Evolutionary conservation across 2,797 vertebrate species (phyloP), one percentile per base, ranked within the genome.

Genomic region (Myotis findleyi): DNA sequence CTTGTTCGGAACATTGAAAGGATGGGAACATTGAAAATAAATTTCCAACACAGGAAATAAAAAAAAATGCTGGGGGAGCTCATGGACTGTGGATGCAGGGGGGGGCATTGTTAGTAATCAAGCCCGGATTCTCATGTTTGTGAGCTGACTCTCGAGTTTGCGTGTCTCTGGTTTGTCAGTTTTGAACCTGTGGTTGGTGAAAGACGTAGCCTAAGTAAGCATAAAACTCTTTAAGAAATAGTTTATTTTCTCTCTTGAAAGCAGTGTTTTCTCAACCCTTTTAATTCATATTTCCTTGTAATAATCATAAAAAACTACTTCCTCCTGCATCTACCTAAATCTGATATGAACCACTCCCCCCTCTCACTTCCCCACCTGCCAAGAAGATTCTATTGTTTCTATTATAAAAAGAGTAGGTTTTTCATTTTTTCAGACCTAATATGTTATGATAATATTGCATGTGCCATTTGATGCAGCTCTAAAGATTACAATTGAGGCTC

Each of bases 11-110:
- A 87, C 85, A 81, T 2, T 57, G 84, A 92, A 89, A 95, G 83
- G 73, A 96, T 81, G 13, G 41, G 91, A 95, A 96, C 86, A 91
- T 81, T 96, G 95, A 79, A 93, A 94, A 95, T 88, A 95, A 89
- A 95, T 87, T 95, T 95, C 47, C 81, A 44, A n/a, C 66, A 62
- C 49, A 93, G 95, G 83, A 97, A 97, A 93, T 96, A 33, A 91
- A 79, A 92, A 80, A 94, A 75, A 85, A 80, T 84, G 17, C 69
- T 12, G 33, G 25, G 27, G 62, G 11, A 62, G 75, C 64, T 83
- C 83, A 30, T 64, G 80, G 75, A 62, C 59, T 87, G 68, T 59
- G 25, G 25, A 36, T 57, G 47, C 14, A 30, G 38, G 41, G 41
- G 41, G 9, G 6, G 38, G 38, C 38, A 1, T 47, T 53, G 41